Evolutionary conservation across 2,113 vertebrate species (phyloP).

Genomic region (Polypterus senegalus): DNA sequence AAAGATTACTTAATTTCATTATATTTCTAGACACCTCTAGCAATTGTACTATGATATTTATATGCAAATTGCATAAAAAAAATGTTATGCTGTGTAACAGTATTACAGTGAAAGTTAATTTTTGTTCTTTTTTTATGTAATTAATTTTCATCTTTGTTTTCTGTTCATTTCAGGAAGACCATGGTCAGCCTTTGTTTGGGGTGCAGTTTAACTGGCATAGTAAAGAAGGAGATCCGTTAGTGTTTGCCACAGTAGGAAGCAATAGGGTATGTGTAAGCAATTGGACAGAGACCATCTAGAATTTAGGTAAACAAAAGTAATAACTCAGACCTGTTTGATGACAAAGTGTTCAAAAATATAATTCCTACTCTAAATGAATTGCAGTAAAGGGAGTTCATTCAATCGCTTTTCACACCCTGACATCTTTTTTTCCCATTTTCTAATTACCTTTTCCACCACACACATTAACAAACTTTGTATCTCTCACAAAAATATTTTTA

Average conservation of each 20-base stretch:
- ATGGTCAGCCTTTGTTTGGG: conserved; percentile 89
- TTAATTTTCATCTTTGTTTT: conserved; percentile 5
- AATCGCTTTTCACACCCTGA: too few relatives aligned
- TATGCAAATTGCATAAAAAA: too few relatives aligned
- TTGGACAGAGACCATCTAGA: background rate
- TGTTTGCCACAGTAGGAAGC: conserved; percentile 94
- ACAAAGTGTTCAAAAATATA: too few relatives aligned
- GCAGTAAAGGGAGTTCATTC: too few relatives aligned
- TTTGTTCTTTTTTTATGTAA: background rate
- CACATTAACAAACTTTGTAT: too few relatives aligned
- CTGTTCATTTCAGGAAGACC: conserved; percentile 72
- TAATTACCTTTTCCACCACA: background rate
- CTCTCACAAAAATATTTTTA: too few relatives aligned
- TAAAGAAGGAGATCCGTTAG: conserved; percentile 93
- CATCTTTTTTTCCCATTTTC: background rate
- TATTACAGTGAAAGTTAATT: background rate
- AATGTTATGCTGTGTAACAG: background rate
- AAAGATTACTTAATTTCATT: too few relatives aligned
- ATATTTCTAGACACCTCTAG: too few relatives aligned
- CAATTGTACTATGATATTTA: too few relatives aligned
- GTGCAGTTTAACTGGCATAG: conserved; percentile 99
- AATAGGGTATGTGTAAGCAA: conserved; percentile 68
- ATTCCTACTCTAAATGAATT: too few relatives aligned
- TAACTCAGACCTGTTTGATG: too few relatives aligned
- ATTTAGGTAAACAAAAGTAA: too few relatives aligned